These are phyloP conservation scores for Drosophila arawakana DNA, from an alignment of 1,140 invertebrate species.

Conservation along the genomic window DNA sequence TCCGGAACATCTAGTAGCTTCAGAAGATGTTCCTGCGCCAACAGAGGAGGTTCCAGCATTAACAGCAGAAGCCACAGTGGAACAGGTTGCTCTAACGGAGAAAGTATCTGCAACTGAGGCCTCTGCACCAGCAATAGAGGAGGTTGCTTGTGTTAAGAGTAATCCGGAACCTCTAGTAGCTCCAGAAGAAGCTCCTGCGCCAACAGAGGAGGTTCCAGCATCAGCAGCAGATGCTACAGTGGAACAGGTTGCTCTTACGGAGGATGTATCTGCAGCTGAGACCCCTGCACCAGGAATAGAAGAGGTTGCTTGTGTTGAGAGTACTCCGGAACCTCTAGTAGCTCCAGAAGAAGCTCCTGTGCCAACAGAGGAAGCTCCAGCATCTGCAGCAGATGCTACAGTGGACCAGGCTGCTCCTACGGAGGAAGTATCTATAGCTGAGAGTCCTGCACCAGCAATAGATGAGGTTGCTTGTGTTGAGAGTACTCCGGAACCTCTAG, in stretches of 20 bases:
- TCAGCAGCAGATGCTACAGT: not conserved
- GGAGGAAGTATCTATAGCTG: not conserved
- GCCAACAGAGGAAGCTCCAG: not conserved
- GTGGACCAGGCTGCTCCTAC: no score
- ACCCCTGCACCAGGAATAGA: not conserved
- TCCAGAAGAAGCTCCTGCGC: not conserved
- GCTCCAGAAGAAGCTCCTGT: not conserved
- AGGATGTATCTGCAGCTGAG: no score
- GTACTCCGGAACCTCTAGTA: not conserved
- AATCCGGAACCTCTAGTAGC: not conserved
- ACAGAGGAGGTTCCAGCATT: not conserved
- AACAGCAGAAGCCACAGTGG: not conserved
- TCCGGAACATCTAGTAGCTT: not conserved
- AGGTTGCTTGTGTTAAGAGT: not conserved
- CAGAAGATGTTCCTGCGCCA: not conserved
- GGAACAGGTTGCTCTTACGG: not conserved
- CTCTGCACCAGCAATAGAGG: not conserved
- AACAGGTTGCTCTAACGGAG: not conserved
- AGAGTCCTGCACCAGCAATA: not conserved
- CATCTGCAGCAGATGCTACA: not conserved
- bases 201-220: not conserved
- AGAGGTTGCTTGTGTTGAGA: no score
- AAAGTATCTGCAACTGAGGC: not conserved
- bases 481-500: no score
- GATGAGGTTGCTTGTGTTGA: no score